These are phyloP conservation scores for Drosophila crucigera DNA, from an alignment of 2,888 invertebrate species.

Conservation along the genomic window DNA sequence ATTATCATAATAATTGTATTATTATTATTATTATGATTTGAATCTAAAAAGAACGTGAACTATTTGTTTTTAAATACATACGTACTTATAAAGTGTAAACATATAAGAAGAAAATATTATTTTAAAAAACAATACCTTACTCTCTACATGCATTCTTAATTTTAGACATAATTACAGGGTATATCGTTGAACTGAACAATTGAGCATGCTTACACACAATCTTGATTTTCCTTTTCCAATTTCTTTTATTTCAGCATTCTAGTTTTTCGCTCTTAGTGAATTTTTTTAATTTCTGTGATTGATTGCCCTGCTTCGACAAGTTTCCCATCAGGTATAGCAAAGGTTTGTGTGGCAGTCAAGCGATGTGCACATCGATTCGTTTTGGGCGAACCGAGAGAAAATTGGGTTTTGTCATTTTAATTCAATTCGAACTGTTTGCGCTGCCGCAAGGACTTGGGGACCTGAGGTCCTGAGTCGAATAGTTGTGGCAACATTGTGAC, in stretches of 20 bases:
- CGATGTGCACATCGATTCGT: constrained; percentile 21
- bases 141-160: neutral
- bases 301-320: constrained; percentile 38
- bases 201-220: neutral
- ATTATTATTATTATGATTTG: neutral
- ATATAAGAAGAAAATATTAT: neutral
- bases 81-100: neutral
- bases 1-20: neutral
- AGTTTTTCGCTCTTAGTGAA: constrained; percentile 25
- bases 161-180: constrained; percentile 2
- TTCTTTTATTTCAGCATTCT: constrained; percentile 21
- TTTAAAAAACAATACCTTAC: neutral
- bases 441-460: constrained; percentile 8
- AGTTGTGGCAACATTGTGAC: constrained; percentile 47
- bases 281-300: constrained; percentile 64
- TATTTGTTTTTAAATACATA: neutral
- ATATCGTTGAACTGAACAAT: neutral
- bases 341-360: constrained; percentile 3
- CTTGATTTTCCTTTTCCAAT: constrained; percentile 7
- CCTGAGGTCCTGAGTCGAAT: constrained; percentile 19
- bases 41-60: neutral
- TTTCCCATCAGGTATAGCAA: neutral
- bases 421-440: constrained; percentile 37
- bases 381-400: neutral
- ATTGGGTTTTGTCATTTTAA: constrained; percentile 47